Percentiles rank a stretch among this genome's conserved stretches.
These are phyloP conservation scores for Pristionchus exspectatus DNA, from an alignment of 2,888 invertebrate species.

Conservation along the genomic window DNA sequence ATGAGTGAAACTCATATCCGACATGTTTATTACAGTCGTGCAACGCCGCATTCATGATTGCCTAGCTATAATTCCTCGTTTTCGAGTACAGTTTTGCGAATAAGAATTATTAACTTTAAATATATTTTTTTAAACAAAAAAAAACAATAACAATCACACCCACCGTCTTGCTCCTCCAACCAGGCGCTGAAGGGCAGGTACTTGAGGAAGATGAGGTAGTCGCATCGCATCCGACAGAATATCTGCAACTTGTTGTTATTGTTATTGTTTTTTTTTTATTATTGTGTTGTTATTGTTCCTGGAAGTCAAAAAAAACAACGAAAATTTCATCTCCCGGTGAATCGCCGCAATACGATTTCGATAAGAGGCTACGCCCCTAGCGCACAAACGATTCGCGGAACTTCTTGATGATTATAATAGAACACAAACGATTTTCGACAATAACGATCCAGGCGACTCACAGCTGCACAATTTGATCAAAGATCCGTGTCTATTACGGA, in stretches of 20 bases:
- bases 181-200: constrained; percentile 13
- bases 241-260: constrained; percentile 22
- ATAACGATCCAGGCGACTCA: not conserved
- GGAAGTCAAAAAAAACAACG: not conserved
- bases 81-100: no score
- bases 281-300: no score
- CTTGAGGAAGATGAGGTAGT: constrained; percentile 57
- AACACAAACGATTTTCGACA: no score
- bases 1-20: no score
- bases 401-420: not conserved
- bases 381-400: not conserved
- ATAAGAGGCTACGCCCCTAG: not conserved
- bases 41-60: no score
- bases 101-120: no score
- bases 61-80: no score
- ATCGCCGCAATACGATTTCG: not conserved
- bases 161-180: not conserved
- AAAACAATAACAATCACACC: not conserved
- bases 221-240: constrained; percentile 52
- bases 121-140: no score
- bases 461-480: not conserved
- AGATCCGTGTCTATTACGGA: no score
- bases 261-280: no score
- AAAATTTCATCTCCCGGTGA: not conserved
- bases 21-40: no score